A percentile compares a stretch with the other conserved stretches of the same genome.
phyloP scores from a whole-genome alignment of 2,888 invertebrate genomes.

The Drosophila algonquin region DNA sequence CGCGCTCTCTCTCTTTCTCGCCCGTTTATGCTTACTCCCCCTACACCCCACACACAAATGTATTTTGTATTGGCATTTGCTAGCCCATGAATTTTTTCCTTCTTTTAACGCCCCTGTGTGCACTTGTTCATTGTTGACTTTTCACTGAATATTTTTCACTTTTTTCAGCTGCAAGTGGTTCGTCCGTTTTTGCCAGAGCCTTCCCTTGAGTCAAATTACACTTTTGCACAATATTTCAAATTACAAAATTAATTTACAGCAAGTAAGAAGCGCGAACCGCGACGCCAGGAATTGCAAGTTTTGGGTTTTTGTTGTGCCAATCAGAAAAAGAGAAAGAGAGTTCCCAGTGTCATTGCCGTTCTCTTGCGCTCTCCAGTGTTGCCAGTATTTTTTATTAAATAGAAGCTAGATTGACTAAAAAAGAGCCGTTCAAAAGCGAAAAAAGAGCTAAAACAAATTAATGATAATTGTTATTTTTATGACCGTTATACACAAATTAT shows the following conservation, averaged over 20 bases:
- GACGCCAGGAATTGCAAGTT: slow-evolving; percentile 60
- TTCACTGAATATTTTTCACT: slow-evolving; percentile 6
- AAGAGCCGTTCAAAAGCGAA: no score
- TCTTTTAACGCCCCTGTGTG: slow-evolving; percentile 31
- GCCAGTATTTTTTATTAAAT: not conserved
- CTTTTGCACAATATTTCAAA: not conserved
- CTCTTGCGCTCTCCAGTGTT: slow-evolving; percentile 1
- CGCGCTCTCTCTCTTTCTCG: slow-evolving; percentile 18
- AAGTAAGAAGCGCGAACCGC: slow-evolving; percentile 51
- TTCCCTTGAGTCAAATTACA: not conserved
- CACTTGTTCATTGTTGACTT: slow-evolving; percentile 56
- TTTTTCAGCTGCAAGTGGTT: slow-evolving; percentile 10
- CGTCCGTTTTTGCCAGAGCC: not conserved
- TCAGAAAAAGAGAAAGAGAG: slow-evolving; percentile 35
- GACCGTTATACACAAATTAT: no score
- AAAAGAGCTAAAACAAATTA: no score
- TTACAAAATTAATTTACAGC: slow-evolving; percentile 45
- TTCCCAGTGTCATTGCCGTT: no score
- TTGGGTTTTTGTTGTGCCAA: slow-evolving; percentile 72
- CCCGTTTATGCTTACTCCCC: slow-evolving; percentile 30
- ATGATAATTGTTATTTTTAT: no score
- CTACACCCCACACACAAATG: slow-evolving; percentile 34
- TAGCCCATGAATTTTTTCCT: slow-evolving; percentile 18
- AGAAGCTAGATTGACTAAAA: no score
- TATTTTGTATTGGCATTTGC: slow-evolving; percentile 68